Conservation (phyloP, 2,113 vertebrate species). For the Cavia aperea region DNA sequence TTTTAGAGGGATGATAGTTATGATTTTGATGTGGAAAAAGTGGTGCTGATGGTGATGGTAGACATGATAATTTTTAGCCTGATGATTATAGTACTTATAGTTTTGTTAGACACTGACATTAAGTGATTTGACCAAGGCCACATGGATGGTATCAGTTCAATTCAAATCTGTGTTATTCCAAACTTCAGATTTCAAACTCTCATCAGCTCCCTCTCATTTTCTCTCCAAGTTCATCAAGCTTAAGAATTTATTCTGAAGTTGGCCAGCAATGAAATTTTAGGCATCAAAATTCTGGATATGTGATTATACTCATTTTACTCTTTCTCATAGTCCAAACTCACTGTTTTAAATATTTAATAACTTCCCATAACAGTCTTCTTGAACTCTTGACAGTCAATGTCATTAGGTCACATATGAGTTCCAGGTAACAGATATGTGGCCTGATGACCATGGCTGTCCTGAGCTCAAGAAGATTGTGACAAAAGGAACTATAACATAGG, state of each 20-base stretch:
- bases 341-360: background rate
- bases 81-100: background rate
- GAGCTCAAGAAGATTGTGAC: background rate
- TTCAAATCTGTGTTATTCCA: background rate
- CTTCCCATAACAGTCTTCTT: background rate
- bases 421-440: background rate
- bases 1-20: background rate
- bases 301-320: background rate
- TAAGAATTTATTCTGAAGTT: background rate
- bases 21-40: background rate
- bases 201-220: background rate
- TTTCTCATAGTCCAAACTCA: background rate
- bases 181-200: background rate
- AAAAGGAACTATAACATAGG: background rate
- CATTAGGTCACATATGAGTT: too few relatives aligned
- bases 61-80: background rate
- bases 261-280: background rate
- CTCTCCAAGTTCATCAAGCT: background rate
- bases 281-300: background rate
- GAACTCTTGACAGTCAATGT: too few relatives aligned
- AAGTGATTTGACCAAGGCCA: background rate
- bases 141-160: background rate
- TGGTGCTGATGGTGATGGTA: background rate
- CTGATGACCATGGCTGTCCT: background rate
- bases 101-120: background rate